Evolutionary conservation across 2,797 vertebrate genomes (phyloP).

Genomic region (Tenualosa thibaudeaui): DNA sequence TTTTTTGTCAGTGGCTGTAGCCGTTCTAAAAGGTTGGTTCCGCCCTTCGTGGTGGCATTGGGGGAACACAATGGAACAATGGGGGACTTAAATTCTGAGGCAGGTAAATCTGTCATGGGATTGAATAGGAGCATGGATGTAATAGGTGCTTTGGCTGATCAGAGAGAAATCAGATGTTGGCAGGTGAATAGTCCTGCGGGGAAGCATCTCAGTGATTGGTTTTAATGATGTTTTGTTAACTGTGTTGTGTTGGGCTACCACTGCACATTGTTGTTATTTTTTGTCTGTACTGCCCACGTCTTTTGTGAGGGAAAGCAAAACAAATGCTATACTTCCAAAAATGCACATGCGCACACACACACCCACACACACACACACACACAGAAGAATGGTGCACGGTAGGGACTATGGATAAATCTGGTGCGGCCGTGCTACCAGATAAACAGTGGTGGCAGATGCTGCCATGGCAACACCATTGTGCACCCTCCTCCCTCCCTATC

Average conservation of each 20-base stretch:
- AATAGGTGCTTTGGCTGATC: background rate
- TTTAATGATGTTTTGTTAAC: background rate
- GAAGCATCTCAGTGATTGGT: background rate
- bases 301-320: slow-evolving; percentile 16
- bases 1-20: background rate
- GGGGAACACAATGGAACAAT: background rate
- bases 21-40: background rate
- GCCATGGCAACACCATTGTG: slow-evolving; percentile 85
- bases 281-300: background rate
- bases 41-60: background rate
- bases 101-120: background rate
- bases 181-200: background rate
- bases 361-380: slow-evolving; percentile 29
- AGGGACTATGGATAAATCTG: slow-evolving; percentile 72
- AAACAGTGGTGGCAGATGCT: slow-evolving; percentile 89
- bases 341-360: slow-evolving; percentile 25
- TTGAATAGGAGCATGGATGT: background rate
- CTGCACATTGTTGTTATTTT: background rate
- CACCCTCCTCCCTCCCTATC: slow-evolving; percentile 54
- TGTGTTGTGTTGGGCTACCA: background rate
- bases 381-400: background rate
- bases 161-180: background rate
- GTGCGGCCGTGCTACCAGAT: slow-evolving; percentile 77
- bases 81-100: background rate
- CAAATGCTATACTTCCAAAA: slow-evolving; percentile 22